Evolutionary conservation across 2,797 vertebrate species (phyloP), one percentile per base, ranked within the genome.

Genomic region (Lemur catta): DNA sequence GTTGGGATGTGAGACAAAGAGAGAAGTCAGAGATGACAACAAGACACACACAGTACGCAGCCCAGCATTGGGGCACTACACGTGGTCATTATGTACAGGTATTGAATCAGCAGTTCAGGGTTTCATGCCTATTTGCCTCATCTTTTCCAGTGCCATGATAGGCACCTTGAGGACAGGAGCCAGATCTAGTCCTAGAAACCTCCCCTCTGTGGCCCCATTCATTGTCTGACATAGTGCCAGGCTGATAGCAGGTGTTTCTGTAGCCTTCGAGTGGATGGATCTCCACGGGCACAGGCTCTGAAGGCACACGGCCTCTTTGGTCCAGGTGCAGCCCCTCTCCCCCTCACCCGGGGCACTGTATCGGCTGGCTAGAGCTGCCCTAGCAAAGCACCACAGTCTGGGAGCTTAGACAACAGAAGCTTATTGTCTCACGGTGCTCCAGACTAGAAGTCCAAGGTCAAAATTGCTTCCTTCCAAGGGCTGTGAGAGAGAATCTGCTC

Each of bases 201-300:
- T 43, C 52, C 24, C 15, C 11, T 7, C 78, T 48, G 6, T 35
- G 35, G 30, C 30, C 71, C 35, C 12, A 10, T 18, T 38, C 59
- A 22, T 57, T 10, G 20, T 26, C 10, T 46, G 35, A 30, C 18
- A n/a, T 0, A 0, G 46, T n/a, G 22, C 35, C 2, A 2, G 9
- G 46, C 17, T 35, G 3, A 46, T 9, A 43, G 59, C 18, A 22
- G 24, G 35, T n/a, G 35, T 35, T 41, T 76, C 22, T 20, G 7
- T 26, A 46, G 33, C 33, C 50, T 55, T 35, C 3, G 0, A 22
- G 43, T 28, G 24, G 50, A 1, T 43, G 59, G 74, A 15, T 78
- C 59, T 78, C 28, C 43, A 15, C 1, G 8, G 59, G 22, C 46
- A 22, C 74, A 52, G 74, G 46, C 72, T 89, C 59, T 30, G 35